Percentiles rank a stretch among this genome's conserved stretches.
Evolutionary conservation across 2,113 vertebrate genomes (phyloP).

Genomic region (Odontophorus gujanensis): DNA sequence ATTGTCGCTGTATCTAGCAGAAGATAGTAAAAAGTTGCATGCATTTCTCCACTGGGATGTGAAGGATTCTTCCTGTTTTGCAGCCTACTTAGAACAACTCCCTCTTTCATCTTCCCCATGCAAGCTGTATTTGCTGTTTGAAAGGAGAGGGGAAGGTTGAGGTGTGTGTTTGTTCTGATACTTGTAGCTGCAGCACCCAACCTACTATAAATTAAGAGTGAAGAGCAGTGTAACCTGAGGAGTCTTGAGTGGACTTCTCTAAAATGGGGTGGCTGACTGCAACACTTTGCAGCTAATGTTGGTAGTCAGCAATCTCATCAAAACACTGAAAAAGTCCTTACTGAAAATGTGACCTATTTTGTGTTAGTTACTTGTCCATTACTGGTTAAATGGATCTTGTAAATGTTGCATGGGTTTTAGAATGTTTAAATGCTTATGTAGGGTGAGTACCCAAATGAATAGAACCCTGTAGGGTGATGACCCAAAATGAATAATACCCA

Average conservation of each 20-base stretch:
- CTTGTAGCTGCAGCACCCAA: not conserved
- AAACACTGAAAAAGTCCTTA: not conserved
- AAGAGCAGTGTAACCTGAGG: not conserved
- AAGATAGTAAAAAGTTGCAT: not conserved
- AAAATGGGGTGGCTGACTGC: not conserved
- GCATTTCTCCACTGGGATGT: not conserved
- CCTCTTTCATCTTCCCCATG: not conserved
- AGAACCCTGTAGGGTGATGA: no score
- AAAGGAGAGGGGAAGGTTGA: not conserved
- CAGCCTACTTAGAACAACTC: not conserved
- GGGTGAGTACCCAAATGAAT: no score
- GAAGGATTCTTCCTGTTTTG: not conserved
- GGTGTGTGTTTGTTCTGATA: not conserved
- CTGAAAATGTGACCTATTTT: not conserved
- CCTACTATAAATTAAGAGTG: not conserved
- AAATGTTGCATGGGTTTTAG: not conserved
- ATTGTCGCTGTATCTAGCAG: accelerated
- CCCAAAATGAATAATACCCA: no score
- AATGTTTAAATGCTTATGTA: not conserved
- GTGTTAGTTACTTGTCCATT: not conserved
- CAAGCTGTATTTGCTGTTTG: not conserved
- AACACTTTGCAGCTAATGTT: not conserved
- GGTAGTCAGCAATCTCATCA: not conserved
- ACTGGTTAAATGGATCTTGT: not conserved
- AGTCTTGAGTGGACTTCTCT: not conserved